phyloP scores from a whole-genome alignment of 2,797 vertebrate genomes.

The Sebastes melanostomus region DNA sequence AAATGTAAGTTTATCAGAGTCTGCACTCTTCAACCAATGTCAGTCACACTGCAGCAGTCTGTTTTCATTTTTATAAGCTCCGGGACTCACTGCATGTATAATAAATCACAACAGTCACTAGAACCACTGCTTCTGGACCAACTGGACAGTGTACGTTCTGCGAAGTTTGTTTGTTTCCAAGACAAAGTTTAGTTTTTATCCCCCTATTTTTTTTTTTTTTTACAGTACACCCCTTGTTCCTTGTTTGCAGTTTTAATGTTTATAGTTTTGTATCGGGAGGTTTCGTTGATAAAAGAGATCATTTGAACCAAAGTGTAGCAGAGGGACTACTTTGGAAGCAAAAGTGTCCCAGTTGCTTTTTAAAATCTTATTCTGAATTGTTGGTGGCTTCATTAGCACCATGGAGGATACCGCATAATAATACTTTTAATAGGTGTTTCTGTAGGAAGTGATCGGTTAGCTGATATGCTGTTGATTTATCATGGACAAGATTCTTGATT shows the following conservation, averaged over 20 bases:
- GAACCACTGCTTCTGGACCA: slow-evolving; percentile 26
- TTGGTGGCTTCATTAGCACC: slow-evolving; percentile 1
- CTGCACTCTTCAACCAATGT: slow-evolving; percentile 20
- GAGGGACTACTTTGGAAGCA: slow-evolving; percentile 15
- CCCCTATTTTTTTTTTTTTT: neutral
- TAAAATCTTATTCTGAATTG: neutral
- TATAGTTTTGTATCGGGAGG: neutral
- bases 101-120: slow-evolving; percentile 41
- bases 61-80: slow-evolving; percentile 50
- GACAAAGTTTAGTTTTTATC: slow-evolving; percentile 1
- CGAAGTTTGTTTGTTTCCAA: slow-evolving; percentile 1
- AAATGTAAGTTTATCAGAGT: slow-evolving; percentile 27
- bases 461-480: neutral
- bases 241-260: slow-evolving; percentile 31
- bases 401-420: neutral
- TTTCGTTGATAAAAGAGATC: slow-evolving; percentile 25
- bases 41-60: slow-evolving; percentile 10
- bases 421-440: slow-evolving; percentile 10
- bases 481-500: neutral
- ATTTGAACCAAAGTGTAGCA: slow-evolving; percentile 21
- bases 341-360: slow-evolving; percentile 11
- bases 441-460: neutral
- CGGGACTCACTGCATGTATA: slow-evolving; percentile 11
- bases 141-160: neutral
- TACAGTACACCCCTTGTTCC: neutral